Base-by-base conservation (phyloP, 2,888 invertebrate species). In the Anthoptus insignis region DNA sequence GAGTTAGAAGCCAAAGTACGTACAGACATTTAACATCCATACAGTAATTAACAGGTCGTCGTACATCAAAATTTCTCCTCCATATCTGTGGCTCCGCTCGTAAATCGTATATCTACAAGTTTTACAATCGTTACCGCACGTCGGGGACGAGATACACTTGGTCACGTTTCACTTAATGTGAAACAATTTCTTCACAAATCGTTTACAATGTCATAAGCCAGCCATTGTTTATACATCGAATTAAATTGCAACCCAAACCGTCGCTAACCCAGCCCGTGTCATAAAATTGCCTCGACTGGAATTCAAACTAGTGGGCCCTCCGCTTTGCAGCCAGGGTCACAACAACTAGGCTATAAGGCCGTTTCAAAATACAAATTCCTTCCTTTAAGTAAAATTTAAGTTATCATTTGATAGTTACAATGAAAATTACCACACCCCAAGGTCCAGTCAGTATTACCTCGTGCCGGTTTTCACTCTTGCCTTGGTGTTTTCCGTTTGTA, bases 81-180 rank as follows among this genome's bases (percentile, higher is more conserved):
- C 9, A 39, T 45, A 13, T 21, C 21, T 21, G 13, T 21, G n/a
- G 16, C 3, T 45, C 5, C 21, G 45, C 5, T 22, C 52, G 13
- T 52, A 29, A 52, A 52, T 19, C 16, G 1, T 5, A 52, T 19
- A 52, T 19, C n/a, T n/a, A 32, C 29, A 52, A 32, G 19, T 11
- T n/a, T n/a, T n/a, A n/a, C n/a, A n/a, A 16, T 52, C 21, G 5
- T 22, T 45, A 13, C 22, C n/a, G n/a, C n/a, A n/a, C n/a, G n/a
- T n/a, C n/a, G n/a, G n/a, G n/a, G n/a, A 3, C 52, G 52, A 52
- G 29, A 32, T 11, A 45, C 37, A 14, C 68, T 59, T 54, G 68
- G 74, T 77, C 82, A 81, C 80, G 81, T 80, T 79, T 72, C 73
- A 66, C 65, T 75, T 74, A 74, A 76, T 71, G 73, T 76, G 75